These are phyloP conservation scores for Meloidogyne exigua DNA, from an alignment of 1,140 invertebrate genomes.

Conservation along the genomic window DNA sequence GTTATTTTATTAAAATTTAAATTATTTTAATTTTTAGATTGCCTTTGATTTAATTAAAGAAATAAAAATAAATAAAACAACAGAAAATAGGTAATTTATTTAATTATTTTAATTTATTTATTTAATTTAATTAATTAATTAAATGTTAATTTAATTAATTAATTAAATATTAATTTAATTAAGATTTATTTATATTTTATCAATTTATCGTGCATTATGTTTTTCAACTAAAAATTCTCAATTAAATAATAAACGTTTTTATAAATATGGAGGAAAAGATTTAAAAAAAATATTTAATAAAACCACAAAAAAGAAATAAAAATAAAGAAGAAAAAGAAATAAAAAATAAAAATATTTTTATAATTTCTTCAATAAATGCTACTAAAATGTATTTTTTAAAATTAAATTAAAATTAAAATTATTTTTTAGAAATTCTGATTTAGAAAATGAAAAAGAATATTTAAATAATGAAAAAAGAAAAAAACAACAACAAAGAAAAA, in stretches of 20 bases:
- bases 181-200: not conserved
- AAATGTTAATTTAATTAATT: no score
- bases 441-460: not conserved
- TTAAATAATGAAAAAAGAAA: not conserved
- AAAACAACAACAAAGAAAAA: not conserved
- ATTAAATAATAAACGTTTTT: constrained; percentile 16
- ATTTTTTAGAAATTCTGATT: no score
- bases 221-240: constrained; percentile 35
- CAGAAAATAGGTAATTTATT: constrained; percentile 40
- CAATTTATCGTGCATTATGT: constrained; percentile 35
- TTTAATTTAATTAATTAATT: not conserved
- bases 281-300: not conserved
- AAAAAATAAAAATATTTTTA: not conserved
- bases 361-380: not conserved
- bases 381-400: not conserved
- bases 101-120: no score
- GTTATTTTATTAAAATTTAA: not conserved
- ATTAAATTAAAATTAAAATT: no score
- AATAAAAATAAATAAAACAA: constrained; percentile 45
- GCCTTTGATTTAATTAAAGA: constrained; percentile 50
- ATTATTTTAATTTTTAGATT: not conserved
- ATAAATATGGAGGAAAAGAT: not conserved
- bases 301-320: not conserved
- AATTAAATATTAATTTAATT: not conserved
- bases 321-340: not conserved